These are phyloP conservation scores for Merluccius polli DNA, from an alignment of 2,797 vertebrate genomes.

Conservation along the genomic window DNA sequence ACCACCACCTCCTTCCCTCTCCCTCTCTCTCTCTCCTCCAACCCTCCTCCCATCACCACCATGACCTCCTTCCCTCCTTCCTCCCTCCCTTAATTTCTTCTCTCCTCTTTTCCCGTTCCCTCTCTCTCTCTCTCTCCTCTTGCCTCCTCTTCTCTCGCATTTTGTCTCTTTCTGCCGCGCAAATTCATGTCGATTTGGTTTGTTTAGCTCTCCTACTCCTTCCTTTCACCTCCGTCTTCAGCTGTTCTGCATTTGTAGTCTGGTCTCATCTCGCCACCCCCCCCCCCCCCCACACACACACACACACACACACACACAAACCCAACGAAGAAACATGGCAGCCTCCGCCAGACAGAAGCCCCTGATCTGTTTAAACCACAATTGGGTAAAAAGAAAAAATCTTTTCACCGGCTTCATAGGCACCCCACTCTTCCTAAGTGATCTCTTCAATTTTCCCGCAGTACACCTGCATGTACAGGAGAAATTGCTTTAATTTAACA, in stretches of 20 bases:
- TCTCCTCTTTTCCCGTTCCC: neutral
- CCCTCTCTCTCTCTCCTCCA: neutral
- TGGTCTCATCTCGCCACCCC: conserved; percentile 40
- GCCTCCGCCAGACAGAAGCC: conserved; percentile 27
- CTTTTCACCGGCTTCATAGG: neutral
- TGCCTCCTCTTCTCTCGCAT: neutral
- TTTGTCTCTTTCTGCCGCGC: neutral
- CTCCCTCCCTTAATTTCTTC: neutral
- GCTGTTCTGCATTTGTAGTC: conserved; percentile 3
- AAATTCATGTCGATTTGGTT: neutral
- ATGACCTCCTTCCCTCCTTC: neutral
- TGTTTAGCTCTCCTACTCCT: neutral
- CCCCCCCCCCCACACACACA: conserved; percentile 41
- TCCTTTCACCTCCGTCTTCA: conserved; percentile 38
- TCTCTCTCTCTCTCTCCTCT: neutral
- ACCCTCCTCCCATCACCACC: no score
- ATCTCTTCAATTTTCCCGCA: neutral
- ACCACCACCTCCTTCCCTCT: conserved; percentile 5
- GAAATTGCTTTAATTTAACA: neutral
- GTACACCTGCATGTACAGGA: neutral
- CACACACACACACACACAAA: conserved; percentile 26
- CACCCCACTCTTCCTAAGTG: neutral
- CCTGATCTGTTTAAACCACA: conserved; percentile 35
- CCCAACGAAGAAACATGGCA: conserved; percentile 69
- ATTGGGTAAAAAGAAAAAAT: neutral